A percentile compares a stretch with the other conserved stretches of the same genome.
Conservation (phyloP, 2,113 vertebrate genomes). For the Mastomys coucha region DNA sequence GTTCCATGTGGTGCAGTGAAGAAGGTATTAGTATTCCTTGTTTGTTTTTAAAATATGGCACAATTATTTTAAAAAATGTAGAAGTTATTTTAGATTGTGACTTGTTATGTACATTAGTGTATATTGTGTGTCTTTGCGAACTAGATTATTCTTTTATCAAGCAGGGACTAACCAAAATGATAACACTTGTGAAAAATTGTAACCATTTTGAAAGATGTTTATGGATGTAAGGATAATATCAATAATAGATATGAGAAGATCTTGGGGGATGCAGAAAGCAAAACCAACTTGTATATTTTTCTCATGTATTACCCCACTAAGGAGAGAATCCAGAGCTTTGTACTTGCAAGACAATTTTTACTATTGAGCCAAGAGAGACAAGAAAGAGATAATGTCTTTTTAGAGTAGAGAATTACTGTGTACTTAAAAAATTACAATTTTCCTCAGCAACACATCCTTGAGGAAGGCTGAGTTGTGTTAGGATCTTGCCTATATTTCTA, state of each 20-base stretch:
- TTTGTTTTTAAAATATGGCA: too few species aligned
- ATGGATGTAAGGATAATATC: slow-evolving; percentile 65
- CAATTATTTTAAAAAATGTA: too few species aligned
- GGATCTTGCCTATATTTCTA: not conserved
- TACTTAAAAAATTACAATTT: not conserved
- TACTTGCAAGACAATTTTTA: too few species aligned
- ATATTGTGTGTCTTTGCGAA: slow-evolving; percentile 81
- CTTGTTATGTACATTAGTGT: slow-evolving; percentile 75
- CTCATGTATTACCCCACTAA: too few species aligned
- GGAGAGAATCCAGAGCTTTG: not conserved
- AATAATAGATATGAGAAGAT: slow-evolving; percentile 72
- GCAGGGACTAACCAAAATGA: slow-evolving; percentile 75
- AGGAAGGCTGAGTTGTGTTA: not conserved
- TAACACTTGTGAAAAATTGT: slow-evolving; percentile 71
- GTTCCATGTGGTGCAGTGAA: too few species aligned
- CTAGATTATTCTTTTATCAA: slow-evolving; percentile 84
- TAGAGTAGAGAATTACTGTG: slow-evolving; percentile 55
- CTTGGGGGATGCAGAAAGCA: slow-evolving; percentile 31
- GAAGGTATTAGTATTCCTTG: too few species aligned
- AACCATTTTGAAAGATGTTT: slow-evolving; percentile 71
- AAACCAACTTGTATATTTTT: not conserved
- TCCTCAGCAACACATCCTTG: not conserved
- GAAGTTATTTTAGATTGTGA: too few species aligned
- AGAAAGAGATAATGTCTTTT: slow-evolving; percentile 60
- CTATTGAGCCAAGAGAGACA: not conserved